Base-by-base conservation (phyloP, 1,140 invertebrate genomes). In the Caenorhabditis brenneri region DNA sequence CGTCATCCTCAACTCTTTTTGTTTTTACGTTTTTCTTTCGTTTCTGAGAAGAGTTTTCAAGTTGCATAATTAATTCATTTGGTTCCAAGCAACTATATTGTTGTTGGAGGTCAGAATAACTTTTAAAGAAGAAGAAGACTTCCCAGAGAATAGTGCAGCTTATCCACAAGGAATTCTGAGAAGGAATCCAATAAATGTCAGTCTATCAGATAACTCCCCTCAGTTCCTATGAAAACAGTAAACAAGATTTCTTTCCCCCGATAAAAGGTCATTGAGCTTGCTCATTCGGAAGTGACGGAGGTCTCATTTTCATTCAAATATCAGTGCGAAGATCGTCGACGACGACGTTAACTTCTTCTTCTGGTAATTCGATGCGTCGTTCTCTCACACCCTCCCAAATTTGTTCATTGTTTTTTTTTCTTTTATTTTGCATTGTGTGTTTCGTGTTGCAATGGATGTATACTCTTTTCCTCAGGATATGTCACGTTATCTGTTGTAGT, bases 281-380 rank as follows among this genome's bases (percentile, higher is more conserved):
- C 36, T 19, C 16, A 15, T n/a, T 55, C 29, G 58, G 58, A 65
- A 65, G 22, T 65, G 58, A 65, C 58, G 58, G 58, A 65, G 58
- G 3, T 19, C 12, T 16, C n/a, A 7, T 19, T 36, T 33, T 31
- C 58, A 65, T 65, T 65, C 31, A 36, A 5, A 19, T 65, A 65
- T 65, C 58, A 65, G 58, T 65, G 58, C 58, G 58, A 65, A 65
- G 58, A 65, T 65, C 58, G 58, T 27, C 22, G 53, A 55, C 53
- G 29, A 19, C 31, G 31, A 33, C 31, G 15, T 33, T 55, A 29
- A 55, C 10, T 42, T n/a, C n/a, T n/a, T n/a, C 22, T 55, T 29
- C 10, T 9, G 24, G 58, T 36, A 33, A 33, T 65, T 31, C 22
- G 29, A 65, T 33, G 29, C 58, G 15, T n/a, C 58, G 31, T 33